phyloP scores from a whole-genome alignment of 2,113 vertebrate genomes.

The Clarias magur region DNA sequence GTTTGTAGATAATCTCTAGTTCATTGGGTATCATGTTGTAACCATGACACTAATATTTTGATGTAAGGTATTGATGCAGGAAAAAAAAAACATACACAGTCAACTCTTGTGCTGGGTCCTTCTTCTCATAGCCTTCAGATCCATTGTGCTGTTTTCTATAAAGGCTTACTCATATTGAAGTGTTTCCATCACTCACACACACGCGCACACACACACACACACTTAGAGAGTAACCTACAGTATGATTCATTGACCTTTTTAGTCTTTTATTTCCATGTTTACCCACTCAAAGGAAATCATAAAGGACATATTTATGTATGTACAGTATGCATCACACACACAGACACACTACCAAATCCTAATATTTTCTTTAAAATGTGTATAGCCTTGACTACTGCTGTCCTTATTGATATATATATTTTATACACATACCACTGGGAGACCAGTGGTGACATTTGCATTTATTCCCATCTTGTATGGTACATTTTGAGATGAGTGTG shows the following conservation, averaged over 20 bases:
- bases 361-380: neutral
- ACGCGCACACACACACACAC: neutral
- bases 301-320: neutral
- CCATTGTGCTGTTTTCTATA: constrained; percentile 14
- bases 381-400: too few species aligned
- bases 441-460: too few species aligned
- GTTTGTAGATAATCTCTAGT: constrained; percentile 15
- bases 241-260: neutral
- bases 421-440: neutral
- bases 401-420: neutral
- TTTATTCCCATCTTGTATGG: too few species aligned
- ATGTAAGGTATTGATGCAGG: constrained; percentile 15
- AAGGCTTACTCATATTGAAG: constrained; percentile 6
- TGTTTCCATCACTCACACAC: neutral
- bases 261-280: neutral
- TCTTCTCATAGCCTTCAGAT: neutral
- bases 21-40: constrained; percentile 7
- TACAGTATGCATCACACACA: neutral
- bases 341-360: neutral
- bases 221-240: neutral
- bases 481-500: too few species aligned
- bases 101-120: neutral
- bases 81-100: neutral
- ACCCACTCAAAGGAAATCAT: neutral
- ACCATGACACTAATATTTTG: constrained; percentile 25